A percentile compares a stretch with the other conserved stretches of the same genome.
These are phyloP conservation scores for Sminthurinus signatus DNA, from an alignment of 1,140 invertebrate species.

Conservation along the genomic window DNA sequence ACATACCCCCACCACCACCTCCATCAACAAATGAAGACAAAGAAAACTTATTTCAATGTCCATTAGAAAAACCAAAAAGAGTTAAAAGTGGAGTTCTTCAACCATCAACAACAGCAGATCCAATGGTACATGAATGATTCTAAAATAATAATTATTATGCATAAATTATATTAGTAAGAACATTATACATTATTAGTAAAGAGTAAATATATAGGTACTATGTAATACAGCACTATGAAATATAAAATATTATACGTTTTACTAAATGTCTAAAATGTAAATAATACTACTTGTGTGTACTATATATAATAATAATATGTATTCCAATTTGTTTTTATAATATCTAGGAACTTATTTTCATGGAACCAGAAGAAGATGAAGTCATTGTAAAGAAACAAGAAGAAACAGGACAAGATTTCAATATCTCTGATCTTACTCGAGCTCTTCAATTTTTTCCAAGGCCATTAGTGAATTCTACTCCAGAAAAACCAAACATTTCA, in stretches of 20 bases:
- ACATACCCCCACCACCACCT: slow-evolving; percentile 2
- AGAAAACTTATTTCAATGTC: neutral
- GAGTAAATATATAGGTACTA: no score
- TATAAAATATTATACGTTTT: no score
- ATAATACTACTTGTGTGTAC: no score
- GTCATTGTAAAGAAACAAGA: neutral
- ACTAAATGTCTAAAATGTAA: no score
- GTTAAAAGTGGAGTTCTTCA: neutral
- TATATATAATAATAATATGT: neutral
- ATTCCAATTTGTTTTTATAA: neutral
- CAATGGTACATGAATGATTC: neutral
- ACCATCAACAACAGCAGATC: slow-evolving; percentile 4
- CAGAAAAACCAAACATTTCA: slow-evolving; percentile 12
- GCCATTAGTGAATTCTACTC: slow-evolving; percentile 22
- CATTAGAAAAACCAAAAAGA: neutral
- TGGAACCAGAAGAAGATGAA: slow-evolving; percentile 13
- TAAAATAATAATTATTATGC: no score
- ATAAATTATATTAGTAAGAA: no score
- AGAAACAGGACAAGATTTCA: slow-evolving; percentile 12
- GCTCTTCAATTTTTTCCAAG: slow-evolving; percentile 11
- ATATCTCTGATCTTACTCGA: slow-evolving; percentile 21
- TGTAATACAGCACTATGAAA: no score
- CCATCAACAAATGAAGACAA: neutral
- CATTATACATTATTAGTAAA: no score
- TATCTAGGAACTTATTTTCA: slow-evolving; percentile 3